Conservation (phyloP, 1,140 invertebrate genomes). For the Bombus cullumanus region DNA sequence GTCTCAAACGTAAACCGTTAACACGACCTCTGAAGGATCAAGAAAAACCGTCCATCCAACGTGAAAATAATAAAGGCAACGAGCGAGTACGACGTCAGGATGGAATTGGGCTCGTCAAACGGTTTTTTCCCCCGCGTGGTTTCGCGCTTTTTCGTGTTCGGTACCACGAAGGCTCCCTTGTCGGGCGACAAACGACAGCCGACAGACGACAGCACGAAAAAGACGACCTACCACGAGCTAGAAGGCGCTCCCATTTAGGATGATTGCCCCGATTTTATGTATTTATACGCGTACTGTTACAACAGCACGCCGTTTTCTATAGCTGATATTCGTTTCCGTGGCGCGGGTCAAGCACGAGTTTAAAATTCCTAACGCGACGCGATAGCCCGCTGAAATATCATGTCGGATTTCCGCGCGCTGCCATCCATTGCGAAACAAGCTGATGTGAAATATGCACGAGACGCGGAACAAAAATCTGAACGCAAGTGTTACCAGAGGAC, state of each 20-base stretch:
- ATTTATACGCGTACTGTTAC: slow-evolving; percentile 68
- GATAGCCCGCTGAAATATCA: slow-evolving; percentile 35
- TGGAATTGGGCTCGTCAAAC: slow-evolving; percentile 63
- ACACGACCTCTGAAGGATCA: not conserved
- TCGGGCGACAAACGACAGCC: slow-evolving; percentile 74
- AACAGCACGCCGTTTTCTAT: slow-evolving; percentile 29
- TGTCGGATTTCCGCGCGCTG: not conserved
- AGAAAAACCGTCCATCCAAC: not conserved
- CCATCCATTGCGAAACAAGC: not conserved
- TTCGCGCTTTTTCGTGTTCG: slow-evolving; percentile 62
- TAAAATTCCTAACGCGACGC: slow-evolving; percentile 7
- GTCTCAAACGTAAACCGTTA: not conserved
- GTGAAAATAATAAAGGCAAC: slow-evolving; percentile 50
- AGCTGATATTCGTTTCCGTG: slow-evolving; percentile 49
- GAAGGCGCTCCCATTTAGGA: slow-evolving; percentile 69
- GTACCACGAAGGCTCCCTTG: slow-evolving; percentile 48
- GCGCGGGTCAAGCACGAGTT: not conserved
- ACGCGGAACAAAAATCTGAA: not conserved
- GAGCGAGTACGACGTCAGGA: slow-evolving; percentile 31
- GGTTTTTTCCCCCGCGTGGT: slow-evolving; percentile 41
- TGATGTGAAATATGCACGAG: not conserved
- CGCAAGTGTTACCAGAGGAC: not conserved
- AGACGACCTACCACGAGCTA: slow-evolving; percentile 60
- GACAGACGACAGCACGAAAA: slow-evolving; percentile 75
- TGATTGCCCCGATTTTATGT: slow-evolving; percentile 79